phyloP scores from a whole-genome alignment of 1,140 invertebrate genomes.

The Anastrepha ludens region DNA sequence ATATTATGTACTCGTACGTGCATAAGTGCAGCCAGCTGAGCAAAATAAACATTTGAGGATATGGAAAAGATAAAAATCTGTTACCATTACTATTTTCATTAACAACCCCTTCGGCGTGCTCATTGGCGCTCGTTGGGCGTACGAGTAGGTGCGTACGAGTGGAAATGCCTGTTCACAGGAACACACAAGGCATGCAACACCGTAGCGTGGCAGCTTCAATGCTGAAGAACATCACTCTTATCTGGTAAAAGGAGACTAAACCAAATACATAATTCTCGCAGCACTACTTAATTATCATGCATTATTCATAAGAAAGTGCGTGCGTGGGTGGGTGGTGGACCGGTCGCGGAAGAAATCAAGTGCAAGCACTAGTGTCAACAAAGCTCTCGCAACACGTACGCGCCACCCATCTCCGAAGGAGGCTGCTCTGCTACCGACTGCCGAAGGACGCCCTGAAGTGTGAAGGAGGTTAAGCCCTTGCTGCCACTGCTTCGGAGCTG shows the following conservation, averaged over 20 bases:
- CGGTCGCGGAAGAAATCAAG: background rate
- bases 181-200: background rate
- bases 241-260: background rate
- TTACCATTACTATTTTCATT: too few relatives aligned
- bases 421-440: background rate
- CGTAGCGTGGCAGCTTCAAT: background rate
- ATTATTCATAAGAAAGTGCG: constrained; percentile 37
- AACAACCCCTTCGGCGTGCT: too few relatives aligned
- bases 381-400: background rate
- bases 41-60: too few relatives aligned
- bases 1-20: too few relatives aligned
- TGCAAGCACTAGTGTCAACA: background rate
- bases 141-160: background rate
- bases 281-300: constrained; percentile 47
- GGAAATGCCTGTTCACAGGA: too few relatives aligned
- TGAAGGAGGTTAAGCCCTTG: constrained; percentile 26
- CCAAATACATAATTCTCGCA: constrained; percentile 27
- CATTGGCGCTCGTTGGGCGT: background rate
- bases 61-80: too few relatives aligned
- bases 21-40: too few relatives aligned
- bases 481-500: background rate
- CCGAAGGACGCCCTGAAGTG: background rate
- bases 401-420: background rate
- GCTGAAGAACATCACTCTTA: background rate
- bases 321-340: too few relatives aligned